Base-by-base conservation (phyloP, 2,888 invertebrate genomes). In the Ferdinandea cuprea region DNA sequence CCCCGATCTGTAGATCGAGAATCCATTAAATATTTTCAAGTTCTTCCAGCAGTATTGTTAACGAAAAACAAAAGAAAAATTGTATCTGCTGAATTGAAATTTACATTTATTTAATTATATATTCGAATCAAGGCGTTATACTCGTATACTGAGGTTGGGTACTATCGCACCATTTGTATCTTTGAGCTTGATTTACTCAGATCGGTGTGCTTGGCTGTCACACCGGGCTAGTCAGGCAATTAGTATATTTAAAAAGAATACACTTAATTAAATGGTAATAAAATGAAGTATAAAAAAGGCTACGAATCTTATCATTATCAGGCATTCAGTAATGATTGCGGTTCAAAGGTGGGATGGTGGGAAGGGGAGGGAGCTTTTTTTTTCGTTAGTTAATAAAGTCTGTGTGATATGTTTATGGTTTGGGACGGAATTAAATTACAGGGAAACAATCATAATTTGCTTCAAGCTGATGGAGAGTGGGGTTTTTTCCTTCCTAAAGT, bases 251-350 rank as follows among this genome's bases (percentile, higher is more conserved):
- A 66, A 72, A 44, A 50, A 61, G 78, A 77, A 44, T 77, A 61
- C 77, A 72, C 77, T 77, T 83, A 83, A 83, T 83, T 83, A 83
- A 83, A 83, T 72, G 66, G 72, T 71, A 66, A 72, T 83, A 72
- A 83, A 83, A 71, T 69, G 65, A 80, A 80, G 61, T 69, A 80
- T 21, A 44, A 65, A 50, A 46, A 48, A 21, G 2, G 25, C 25
- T 25, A 46, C 32, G 13, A 32, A 4, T 59, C 52, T 71, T 77
- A 71, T 81, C 71, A 21, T 71, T 77, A 71, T 81, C 71, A 21
- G 25, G 17, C 40, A 9, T 44, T 9, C 19, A 19, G 9, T 44
- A 19, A 25, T 44, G 17, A 9, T 19, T 44, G 11, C 19, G 17
- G 25, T 74, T 32, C 35, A 5, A 25, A 3, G 25, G 25, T 25